A percentile compares a stretch with the other conserved stretches of the same genome.
Evolutionary conservation across 2,113 vertebrate species (phyloP).

Genomic region (Ginglymostoma cirratum): DNA sequence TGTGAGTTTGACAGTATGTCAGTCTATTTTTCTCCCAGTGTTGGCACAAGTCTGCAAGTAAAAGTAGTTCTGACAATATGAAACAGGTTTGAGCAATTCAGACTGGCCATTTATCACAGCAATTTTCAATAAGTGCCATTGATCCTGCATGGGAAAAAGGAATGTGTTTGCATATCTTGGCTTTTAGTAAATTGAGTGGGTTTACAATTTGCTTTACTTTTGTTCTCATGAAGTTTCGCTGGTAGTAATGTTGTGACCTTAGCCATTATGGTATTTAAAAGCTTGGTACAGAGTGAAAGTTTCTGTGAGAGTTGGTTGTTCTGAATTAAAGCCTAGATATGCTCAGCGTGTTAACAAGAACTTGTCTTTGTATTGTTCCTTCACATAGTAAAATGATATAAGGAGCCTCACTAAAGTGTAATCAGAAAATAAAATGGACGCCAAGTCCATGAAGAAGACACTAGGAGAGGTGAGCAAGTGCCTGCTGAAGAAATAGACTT

Average conservation of each 20-base stretch:
- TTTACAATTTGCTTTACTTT: conserved; percentile 9
- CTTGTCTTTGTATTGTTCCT: not conserved
- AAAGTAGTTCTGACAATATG: not conserved
- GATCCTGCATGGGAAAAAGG: not conserved
- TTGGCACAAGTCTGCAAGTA: not conserved
- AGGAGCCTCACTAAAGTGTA: not conserved
- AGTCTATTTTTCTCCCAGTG: not conserved
- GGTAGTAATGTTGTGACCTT: not conserved
- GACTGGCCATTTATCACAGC: not conserved
- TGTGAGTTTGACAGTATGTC: not conserved
- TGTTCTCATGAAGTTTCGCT: conserved; percentile 15
- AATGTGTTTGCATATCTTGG: not conserved
- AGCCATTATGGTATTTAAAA: not conserved
- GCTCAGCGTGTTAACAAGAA: not conserved
- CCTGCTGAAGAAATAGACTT: not conserved
- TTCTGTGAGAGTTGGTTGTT: not conserved
- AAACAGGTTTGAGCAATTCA: not conserved
- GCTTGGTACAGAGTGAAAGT: not conserved
- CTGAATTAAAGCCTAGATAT: not conserved
- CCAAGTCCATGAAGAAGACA: not conserved
- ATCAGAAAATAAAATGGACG: not conserved
- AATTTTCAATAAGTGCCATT: not conserved
- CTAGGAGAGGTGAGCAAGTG: not conserved
- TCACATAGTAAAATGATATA: not conserved
- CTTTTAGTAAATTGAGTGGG: not conserved